Conservation (phyloP, 2,113 vertebrate species). For the Felis catus region DNA sequence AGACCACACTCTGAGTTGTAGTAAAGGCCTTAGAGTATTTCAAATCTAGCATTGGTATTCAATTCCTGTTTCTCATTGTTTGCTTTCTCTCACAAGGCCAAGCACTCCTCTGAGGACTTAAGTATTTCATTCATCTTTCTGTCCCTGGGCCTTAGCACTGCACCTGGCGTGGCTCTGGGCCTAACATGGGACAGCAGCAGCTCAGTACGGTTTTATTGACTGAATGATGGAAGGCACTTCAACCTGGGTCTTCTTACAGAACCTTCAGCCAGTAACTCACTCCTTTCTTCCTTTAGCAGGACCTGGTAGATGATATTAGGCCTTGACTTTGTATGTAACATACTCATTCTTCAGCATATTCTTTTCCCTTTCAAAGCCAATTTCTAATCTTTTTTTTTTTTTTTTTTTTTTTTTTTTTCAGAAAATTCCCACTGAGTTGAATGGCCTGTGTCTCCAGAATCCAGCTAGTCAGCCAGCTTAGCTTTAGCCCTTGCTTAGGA, state of each 20-base stretch:
- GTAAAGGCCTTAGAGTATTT: not conserved
- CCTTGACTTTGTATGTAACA: not conserved
- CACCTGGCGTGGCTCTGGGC: not conserved
- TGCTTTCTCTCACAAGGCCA: not conserved
- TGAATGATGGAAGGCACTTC: not conserved
- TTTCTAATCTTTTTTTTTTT: not conserved
- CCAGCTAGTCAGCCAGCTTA: not conserved
- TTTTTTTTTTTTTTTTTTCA: not conserved
- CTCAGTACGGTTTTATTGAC: not conserved
- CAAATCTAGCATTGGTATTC: not conserved
- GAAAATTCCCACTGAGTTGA: not conserved
- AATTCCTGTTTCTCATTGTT: conserved; percentile 18
- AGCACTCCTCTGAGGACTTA: not conserved
- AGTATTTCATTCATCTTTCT: not conserved
- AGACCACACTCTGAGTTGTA: not conserved
- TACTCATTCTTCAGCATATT: not conserved
- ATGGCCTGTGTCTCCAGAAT: not conserved
- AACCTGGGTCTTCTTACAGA: not conserved
- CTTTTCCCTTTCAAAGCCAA: not conserved
- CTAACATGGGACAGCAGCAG: not conserved
- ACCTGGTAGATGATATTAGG: not conserved
- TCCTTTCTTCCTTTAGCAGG: not conserved
- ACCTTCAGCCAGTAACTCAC: not conserved
- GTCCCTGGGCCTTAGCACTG: not conserved
- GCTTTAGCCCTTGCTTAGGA: not conserved